Conservation (phyloP, 2,888 invertebrate species). For the Drosophila flavopinicola region DNA sequence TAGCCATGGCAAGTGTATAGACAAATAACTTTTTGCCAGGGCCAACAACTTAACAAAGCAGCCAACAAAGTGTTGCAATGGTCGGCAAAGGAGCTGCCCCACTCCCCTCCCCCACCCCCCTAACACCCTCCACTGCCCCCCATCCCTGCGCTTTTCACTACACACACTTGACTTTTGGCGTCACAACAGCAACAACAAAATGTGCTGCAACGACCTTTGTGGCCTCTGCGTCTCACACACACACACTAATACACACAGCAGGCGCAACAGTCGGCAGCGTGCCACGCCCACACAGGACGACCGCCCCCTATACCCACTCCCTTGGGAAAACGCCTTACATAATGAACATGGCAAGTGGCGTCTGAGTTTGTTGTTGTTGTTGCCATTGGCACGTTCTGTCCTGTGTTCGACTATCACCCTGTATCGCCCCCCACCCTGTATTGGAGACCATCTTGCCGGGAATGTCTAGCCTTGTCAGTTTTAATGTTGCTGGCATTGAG, state of each 20-base stretch:
- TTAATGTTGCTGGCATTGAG: slow-evolving; percentile 79
- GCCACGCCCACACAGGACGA: slow-evolving; percentile 43
- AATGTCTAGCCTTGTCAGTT: slow-evolving; percentile 67
- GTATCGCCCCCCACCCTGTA: neutral
- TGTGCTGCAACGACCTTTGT: slow-evolving; percentile 77
- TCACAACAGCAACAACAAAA: slow-evolving; percentile 56
- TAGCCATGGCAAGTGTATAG: neutral
- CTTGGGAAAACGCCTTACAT: slow-evolving; percentile 48
- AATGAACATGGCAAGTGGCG: slow-evolving; percentile 64
- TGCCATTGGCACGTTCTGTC: slow-evolving; percentile 50
- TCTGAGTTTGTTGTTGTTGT: slow-evolving; percentile 30
- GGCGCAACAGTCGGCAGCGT: slow-evolving; percentile 63
- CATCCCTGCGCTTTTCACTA: neutral
- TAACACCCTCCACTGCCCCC: neutral
- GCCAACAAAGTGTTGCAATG: slow-evolving; percentile 77
- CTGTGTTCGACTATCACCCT: no score
- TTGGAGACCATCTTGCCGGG: slow-evolving; percentile 15
- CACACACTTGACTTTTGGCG: slow-evolving; percentile 67
- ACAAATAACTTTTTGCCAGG: slow-evolving; percentile 39
- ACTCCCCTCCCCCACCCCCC: slow-evolving; percentile 1
- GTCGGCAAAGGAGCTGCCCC: slow-evolving; percentile 46
- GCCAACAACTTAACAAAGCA: slow-evolving; percentile 65
- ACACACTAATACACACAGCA: slow-evolving; percentile 14
- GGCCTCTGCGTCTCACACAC: slow-evolving; percentile 50
- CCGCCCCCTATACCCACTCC: neutral